phyloP scores from a whole-genome alignment of 1,140 invertebrate genomes.

The Papilio xuthus region DNA sequence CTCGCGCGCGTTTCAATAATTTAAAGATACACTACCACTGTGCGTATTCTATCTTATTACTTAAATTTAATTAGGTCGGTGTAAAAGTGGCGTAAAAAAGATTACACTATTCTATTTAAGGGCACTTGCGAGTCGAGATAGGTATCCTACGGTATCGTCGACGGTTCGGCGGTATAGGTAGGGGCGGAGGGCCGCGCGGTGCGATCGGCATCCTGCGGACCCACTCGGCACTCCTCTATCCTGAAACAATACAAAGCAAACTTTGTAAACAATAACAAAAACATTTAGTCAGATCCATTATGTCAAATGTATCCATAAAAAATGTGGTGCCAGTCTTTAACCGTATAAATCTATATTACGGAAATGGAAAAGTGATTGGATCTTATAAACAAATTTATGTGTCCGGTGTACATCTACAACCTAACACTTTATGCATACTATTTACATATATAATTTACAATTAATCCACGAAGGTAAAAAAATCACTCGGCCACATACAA shows the following conservation, averaged over 20 bases:
- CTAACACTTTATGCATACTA: neutral
- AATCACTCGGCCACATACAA: neutral
- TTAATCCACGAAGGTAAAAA: neutral
- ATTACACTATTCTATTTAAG: conserved; percentile 77
- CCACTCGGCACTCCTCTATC: conserved; percentile 57
- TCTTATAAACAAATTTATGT: neutral
- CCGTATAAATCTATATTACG: neutral
- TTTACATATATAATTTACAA: neutral
- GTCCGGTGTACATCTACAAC: neutral
- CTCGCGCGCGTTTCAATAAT: conserved; percentile 64
- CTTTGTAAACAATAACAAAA: neutral
- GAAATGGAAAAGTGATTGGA: neutral
- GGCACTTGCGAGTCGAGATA: conserved; percentile 73
- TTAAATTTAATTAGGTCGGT: conserved; percentile 71
- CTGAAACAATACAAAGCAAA: conserved; percentile 62
- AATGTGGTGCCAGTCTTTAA: neutral
- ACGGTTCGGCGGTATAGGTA: conserved; percentile 62
- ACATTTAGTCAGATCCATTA: neutral
- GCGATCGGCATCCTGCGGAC: conserved; percentile 76
- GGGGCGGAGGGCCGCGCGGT: conserved; percentile 72
- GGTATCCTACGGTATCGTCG: conserved; percentile 72
- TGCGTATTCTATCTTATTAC: conserved; percentile 57
- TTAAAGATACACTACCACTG: conserved; percentile 67
- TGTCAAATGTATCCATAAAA: neutral
- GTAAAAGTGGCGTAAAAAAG: conserved; percentile 79